Base-by-base conservation (phyloP, 2,113 vertebrate genomes). In the Actenoides hombroni region DNA sequence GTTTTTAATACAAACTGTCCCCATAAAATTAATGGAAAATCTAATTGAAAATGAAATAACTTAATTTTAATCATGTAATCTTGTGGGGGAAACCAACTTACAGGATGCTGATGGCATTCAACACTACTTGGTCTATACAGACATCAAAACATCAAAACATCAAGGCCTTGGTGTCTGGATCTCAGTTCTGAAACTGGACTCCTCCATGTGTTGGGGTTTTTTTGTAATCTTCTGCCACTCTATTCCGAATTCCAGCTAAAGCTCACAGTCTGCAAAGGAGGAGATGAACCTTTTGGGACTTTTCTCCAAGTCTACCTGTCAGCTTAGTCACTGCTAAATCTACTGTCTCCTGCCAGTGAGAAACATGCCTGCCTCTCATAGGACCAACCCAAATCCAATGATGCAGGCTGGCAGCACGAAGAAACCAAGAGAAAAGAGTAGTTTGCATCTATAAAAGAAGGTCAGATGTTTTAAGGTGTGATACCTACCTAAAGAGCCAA, bases 401-500 rank as follows among this genome's bases (percentile, higher is more conserved):
- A 64, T 73, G 26, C 16, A 84, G 91, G 26, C n/a, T 83, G 85
- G 16, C 54, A 84, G 78, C 17, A 86, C 28, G 54, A 84, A 93
- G 13, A 64, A 90, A 91, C 76, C 23, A 83, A 83, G 42, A 64
- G 57, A 46, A 67, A 63, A 78, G 28, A 67, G 42, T 49, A 19
- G 23, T 80, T 86, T 68, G n/a, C 76, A 70, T 40, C 18, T 44
- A 33, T 88, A 73, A 77, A 96, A 95, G 49, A 56, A 16, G 26
- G 24, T 89, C 84, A 84, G 88, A 65, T 96, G 81, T 69, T 87
- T 87, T 74, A 82, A 94, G 70, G 78, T 90, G 89, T 87, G 83
- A 93, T 68, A 86, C 31, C 61, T 86, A 64, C 53, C 42, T 49
- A 35, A 90, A 91, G 35, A 83, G 77, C 67, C 79, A 95, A n/a